Conservation (phyloP, 2,888 invertebrate species). For the Protophormia terraenovae region DNA sequence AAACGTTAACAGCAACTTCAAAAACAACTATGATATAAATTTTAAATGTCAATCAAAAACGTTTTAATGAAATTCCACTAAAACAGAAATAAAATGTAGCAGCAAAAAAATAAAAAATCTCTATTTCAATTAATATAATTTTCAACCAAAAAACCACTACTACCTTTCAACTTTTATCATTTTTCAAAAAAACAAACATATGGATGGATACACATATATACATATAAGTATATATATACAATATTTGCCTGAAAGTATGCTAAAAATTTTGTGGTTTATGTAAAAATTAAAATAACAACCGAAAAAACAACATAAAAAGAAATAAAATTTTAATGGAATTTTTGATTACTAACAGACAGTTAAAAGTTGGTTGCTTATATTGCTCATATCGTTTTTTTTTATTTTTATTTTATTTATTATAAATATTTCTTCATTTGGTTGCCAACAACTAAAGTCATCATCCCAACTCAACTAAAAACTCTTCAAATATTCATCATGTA, state of each 20-base stretch:
- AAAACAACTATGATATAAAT: conserved; percentile 33
- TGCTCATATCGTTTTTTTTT: background rate
- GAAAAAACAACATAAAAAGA: conserved; percentile 1
- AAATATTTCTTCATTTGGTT: conserved; percentile 29
- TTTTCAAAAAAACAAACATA: background rate
- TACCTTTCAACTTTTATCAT: conserved; percentile 38
- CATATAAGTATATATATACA: background rate
- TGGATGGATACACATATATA: background rate
- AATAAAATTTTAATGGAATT: conserved; percentile 66
- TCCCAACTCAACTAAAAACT: conserved; percentile 17
- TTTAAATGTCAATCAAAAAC: conserved; percentile 49
- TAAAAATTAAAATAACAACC: conserved; percentile 40
- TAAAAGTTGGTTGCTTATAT: conserved; percentile 32
- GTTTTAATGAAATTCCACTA: conserved; percentile 38
- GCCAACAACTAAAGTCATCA: conserved; percentile 23
- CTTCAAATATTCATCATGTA: conserved; percentile 59
- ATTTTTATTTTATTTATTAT: conserved; percentile 27
- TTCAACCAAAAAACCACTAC: conserved; percentile 18
- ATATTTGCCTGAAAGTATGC: conserved; percentile 29
- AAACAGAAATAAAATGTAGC: background rate
- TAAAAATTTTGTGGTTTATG: conserved; percentile 43
- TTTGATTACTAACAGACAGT: conserved; percentile 64
- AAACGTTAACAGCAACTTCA: conserved; percentile 23
- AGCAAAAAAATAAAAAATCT: conserved; percentile 15
- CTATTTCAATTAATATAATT: conserved; percentile 48